These are phyloP conservation scores for Epistrophe grossulariae DNA, from an alignment of 2,888 invertebrate species.

Conservation along the genomic window DNA sequence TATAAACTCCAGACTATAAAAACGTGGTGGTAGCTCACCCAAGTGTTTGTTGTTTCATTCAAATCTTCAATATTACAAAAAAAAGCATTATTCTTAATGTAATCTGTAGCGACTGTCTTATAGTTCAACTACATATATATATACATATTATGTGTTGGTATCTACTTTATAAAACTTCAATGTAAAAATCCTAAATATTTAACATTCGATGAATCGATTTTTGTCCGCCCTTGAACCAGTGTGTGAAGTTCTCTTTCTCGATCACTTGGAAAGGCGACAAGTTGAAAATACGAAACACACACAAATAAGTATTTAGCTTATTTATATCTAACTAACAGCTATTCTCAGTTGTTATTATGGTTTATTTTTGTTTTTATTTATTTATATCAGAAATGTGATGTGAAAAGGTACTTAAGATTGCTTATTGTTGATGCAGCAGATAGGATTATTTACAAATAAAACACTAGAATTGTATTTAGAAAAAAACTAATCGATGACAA, in stretches of 20 bases:
- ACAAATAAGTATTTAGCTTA: conserved; percentile 17
- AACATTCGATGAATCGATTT: background rate
- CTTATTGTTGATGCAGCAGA: conserved; percentile 29
- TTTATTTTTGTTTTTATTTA: conserved; percentile 24
- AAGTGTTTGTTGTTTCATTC: no score
- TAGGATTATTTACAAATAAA: conserved; percentile 19
- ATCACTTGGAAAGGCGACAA: conserved; percentile 36
- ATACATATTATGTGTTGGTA: no score
- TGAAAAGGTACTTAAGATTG: conserved; percentile 47
- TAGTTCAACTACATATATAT: no score
- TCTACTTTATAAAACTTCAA: no score
- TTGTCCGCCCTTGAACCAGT: background rate
- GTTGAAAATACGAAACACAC: conserved; percentile 37
- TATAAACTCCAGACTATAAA: no score
- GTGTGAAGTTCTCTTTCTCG: background rate
- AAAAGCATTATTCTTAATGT: no score
- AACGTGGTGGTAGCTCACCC: no score
- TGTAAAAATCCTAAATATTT: background rate
- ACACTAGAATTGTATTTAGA: conserved; percentile 14
- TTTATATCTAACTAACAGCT: background rate
- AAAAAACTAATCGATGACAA: conserved; percentile 11
- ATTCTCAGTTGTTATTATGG: conserved; percentile 22
- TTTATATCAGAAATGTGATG: conserved; percentile 18
- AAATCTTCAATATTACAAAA: no score
- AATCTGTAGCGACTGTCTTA: no score